Percentiles rank a stretch among this genome's conserved stretches.
Conservation (phyloP, 2,888 invertebrate genomes). For the Drosophila phalerata region DNA sequence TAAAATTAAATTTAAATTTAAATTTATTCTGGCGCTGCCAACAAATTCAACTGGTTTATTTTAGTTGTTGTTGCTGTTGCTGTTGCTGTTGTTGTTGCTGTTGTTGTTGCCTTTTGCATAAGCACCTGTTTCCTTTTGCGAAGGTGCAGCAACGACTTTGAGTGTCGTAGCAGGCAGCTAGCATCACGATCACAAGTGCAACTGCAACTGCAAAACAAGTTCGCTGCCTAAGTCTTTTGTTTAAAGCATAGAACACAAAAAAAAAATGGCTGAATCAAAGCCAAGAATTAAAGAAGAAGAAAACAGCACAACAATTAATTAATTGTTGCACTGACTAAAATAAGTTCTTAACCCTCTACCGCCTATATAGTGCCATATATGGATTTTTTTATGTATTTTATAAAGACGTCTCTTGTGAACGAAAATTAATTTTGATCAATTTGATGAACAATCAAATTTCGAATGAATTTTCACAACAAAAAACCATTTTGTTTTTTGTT, state of each 20-base stretch:
- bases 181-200: background rate
- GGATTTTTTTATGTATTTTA: too few species aligned
- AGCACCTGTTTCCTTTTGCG: conserved; percentile 65
- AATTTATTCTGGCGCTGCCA: conserved; percentile 71
- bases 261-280: conserved; percentile 1
- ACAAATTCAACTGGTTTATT: conserved; percentile 58
- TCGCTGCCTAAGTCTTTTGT: conserved; percentile 57
- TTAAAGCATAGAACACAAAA: conserved; percentile 9
- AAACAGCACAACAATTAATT: too few species aligned
- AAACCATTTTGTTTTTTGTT: too few species aligned
- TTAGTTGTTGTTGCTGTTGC: conserved; percentile 7
- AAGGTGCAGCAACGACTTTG: conserved; percentile 21
- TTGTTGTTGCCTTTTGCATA: conserved; percentile 60
- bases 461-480: too few species aligned
- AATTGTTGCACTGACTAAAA: too few species aligned
- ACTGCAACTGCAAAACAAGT: background rate
- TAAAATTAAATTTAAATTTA: conserved; percentile 48
- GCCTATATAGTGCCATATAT: too few species aligned
- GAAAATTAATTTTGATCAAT: too few species aligned
- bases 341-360: too few species aligned
- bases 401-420: too few species aligned
- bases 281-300: too few species aligned
- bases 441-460: too few species aligned
- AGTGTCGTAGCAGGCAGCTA: background rate
- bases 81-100: conserved; percentile 10